Base-by-base conservation (phyloP, 1,140 invertebrate species). In the Cydia pomonella region DNA sequence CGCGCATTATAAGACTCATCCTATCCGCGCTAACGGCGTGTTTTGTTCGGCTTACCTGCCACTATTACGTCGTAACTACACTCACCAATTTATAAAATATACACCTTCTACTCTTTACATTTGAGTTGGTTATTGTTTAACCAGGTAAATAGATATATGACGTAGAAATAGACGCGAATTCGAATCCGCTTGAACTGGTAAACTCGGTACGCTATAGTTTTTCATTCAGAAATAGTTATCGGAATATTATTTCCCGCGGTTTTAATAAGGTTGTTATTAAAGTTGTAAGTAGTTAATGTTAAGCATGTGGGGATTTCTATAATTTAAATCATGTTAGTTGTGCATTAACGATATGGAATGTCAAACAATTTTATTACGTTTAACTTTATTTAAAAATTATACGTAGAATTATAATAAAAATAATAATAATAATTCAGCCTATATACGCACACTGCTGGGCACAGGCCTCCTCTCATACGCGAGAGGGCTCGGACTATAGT, bases 211-310 rank as follows among this genome's bases (percentile, higher is more conserved):
- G n/a, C 41, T 12, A 16, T 50, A 50, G 47, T 50, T 50, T 50
- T 50, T 50, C n/a, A 18, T 50, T n/a, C 18, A 18, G 16, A 50
- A 50, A 50, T 50, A 50, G 47, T 50, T 50, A 5, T 12, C 16
- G 47, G 47, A 50, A 50, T n/a, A n/a, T 50, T 50, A 50, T 50
- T n/a, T 0, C 4, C 16, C 16, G 13, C 13, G 47, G 13, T 50
- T 50, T 50, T 50, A 50, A 50, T 50, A 50, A 50, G n/a, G 16
- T n/a, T 50, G 47, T 50, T 50, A 50, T 18, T 50, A n/a, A 44
- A 44, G 47, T 50, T 50, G 47, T 44, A n/a, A n/a, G n/a, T n/a
- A 47, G 44, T 47, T 47, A 47, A 18, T 50, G n/a, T 50, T 18
- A 18, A 50, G 3, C n/a, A 1, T 7, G 18, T 50, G 47, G 18